A percentile compares a stretch with the other conserved stretches of the same genome.
phyloP scores from a whole-genome alignment of 2,888 invertebrate species.

The Magallana nippona region DNA sequence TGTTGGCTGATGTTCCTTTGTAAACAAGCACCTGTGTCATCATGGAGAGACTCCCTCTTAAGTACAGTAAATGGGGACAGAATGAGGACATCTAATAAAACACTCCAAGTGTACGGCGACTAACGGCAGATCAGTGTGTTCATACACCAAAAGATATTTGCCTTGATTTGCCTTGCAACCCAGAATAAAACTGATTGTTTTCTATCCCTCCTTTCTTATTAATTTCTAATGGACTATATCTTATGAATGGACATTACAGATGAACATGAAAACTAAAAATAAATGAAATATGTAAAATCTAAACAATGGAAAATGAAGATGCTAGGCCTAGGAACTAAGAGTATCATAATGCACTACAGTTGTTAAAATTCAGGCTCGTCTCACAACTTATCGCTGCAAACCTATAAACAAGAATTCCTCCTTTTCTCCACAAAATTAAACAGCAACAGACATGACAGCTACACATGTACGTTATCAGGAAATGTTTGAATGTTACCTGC shows the following conservation, averaged over 20 bases:
- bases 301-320: too few relatives aligned
- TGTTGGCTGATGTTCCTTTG: conserved; percentile 2
- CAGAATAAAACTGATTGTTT: too few relatives aligned
- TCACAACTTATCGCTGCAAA: too few relatives aligned
- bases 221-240: too few relatives aligned
- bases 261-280: too few relatives aligned
- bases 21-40: conserved; percentile 33
- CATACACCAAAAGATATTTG: neutral
- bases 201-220: too few relatives aligned
- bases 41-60: neutral
- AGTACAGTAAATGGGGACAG: neutral
- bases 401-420: too few relatives aligned
- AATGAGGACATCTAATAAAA: neutral
- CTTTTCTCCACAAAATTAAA: neutral
- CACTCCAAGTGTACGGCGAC: neutral
- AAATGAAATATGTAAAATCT: too few relatives aligned
- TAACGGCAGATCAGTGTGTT: neutral
- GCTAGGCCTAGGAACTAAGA: too few relatives aligned
- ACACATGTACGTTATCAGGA: neutral
- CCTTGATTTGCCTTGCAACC: neutral
- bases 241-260: too few relatives aligned
- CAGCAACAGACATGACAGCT: conserved; percentile 4
- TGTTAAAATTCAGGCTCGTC: too few relatives aligned
- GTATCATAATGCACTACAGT: too few relatives aligned
- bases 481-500: neutral